Conservation (phyloP, 2,113 vertebrate genomes). For the Anolis sagrei region DNA sequence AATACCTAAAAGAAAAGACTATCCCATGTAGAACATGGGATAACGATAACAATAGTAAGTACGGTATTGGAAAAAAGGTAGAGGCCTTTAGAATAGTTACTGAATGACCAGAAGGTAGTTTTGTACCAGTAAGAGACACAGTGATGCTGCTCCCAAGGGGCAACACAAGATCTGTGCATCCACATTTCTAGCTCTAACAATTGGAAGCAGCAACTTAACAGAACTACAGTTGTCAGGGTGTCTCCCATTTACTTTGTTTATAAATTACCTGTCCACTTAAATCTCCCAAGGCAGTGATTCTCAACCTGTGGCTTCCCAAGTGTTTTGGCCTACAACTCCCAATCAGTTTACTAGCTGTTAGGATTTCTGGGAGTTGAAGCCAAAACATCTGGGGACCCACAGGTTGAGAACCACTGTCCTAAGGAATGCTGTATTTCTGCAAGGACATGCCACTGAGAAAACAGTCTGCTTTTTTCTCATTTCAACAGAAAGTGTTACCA, state of each 20-base stretch:
- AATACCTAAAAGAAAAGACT: not conserved
- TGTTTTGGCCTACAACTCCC: no score
- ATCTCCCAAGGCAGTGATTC: no score
- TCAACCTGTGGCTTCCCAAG: no score
- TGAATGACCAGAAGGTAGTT: slow-evolving; percentile 15
- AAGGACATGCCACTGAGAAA: slow-evolving; percentile 46
- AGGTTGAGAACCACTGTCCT: no score
- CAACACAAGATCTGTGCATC: not conserved
- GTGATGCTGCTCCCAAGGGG: not conserved
- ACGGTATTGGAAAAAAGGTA: not conserved
- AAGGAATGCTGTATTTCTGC: slow-evolving; percentile 40
- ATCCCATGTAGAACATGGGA: no score
- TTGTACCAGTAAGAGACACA: not conserved
- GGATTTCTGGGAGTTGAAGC: no score
- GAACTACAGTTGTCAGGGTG: not conserved
- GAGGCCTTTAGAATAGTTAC: no score
- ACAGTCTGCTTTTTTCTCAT: slow-evolving; percentile 53
- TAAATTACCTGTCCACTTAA: slow-evolving; percentile 31
- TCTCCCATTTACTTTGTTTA: slow-evolving; percentile 49
- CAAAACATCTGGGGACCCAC: no score
- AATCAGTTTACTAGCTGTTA: no score
- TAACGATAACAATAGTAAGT: no score
- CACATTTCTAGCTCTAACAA: no score
- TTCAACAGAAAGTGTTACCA: slow-evolving; percentile 59
- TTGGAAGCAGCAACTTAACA: not conserved